Conservation (phyloP, 2,888 invertebrate genomes). For the Ochropleura leucogaster region DNA sequence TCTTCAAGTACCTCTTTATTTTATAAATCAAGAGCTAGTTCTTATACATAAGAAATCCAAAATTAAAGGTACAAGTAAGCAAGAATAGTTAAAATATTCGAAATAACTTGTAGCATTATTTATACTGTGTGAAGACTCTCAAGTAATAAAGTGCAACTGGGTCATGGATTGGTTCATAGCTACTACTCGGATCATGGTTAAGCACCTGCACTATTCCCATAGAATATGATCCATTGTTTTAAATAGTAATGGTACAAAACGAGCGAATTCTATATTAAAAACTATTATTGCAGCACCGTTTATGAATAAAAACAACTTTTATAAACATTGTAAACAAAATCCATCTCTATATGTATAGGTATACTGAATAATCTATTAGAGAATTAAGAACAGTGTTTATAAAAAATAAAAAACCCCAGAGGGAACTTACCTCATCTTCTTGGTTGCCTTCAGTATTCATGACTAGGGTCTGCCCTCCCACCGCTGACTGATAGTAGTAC, state of each 20-base stretch:
- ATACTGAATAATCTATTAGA: slow-evolving; percentile 1
- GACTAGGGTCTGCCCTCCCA: slow-evolving; percentile 92
- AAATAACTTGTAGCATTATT: not conserved
- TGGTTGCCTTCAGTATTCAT: slow-evolving; percentile 80
- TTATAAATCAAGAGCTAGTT: too few relatives aligned
- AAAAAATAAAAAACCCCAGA: not conserved
- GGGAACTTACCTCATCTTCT: slow-evolving; percentile 75
- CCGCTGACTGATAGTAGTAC: slow-evolving; percentile 95
- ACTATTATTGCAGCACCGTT: too few relatives aligned
- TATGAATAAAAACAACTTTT: not conserved
- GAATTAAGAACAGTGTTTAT: not conserved
- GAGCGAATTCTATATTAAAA: not conserved
- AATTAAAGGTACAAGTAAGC: too few relatives aligned
- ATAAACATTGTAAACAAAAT: not conserved
- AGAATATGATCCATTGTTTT: not conserved
- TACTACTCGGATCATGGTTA: not conserved
- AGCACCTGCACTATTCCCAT: not conserved
- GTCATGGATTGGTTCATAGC: not conserved
- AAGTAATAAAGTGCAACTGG: not conserved
- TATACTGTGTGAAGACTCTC: not conserved
- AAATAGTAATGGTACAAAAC: not conserved
- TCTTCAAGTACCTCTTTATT: too few relatives aligned
- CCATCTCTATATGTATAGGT: not conserved
- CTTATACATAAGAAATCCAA: not conserved
- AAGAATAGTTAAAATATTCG: not conserved